Percentiles rank a stretch among this genome's conserved stretches.
phyloP scores from a whole-genome alignment of 2,113 vertebrate species.

The Anolis carolinensis region DNA sequence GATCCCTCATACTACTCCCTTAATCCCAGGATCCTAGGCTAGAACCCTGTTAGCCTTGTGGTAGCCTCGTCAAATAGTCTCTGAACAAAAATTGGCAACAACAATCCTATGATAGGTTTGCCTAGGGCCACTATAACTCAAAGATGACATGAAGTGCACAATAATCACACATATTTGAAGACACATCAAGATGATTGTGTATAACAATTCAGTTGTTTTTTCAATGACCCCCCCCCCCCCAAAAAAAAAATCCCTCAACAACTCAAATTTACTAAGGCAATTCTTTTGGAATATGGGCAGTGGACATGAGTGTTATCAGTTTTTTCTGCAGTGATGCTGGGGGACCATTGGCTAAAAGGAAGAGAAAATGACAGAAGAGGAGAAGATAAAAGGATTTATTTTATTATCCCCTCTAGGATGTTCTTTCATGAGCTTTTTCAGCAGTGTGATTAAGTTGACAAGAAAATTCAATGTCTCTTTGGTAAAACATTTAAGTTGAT shows the following conservation, averaged over 20 bases:
- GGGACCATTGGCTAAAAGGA: not conserved
- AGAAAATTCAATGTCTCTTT: slow-evolving; percentile 36
- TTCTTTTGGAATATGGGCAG: no score
- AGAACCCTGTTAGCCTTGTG: no score
- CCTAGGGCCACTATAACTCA: no score
- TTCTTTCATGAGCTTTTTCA: slow-evolving; percentile 3
- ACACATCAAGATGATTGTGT: not conserved
- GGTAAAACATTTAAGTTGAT: slow-evolving; percentile 41
- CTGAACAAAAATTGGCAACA: no score
- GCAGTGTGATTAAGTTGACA: slow-evolving; percentile 18
- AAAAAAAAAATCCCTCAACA: not conserved
- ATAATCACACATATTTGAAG: not conserved
- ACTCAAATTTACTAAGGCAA: not conserved
- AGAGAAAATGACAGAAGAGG: no score
- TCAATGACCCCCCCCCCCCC: not conserved
- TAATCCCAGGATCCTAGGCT: no score
- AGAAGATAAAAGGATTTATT: not conserved
- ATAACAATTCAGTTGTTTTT: not conserved
- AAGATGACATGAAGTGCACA: no score
- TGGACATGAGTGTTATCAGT: not conserved
- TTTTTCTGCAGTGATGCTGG: not conserved
- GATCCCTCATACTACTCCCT: no score
- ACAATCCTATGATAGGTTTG: no score
- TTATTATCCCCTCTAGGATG: not conserved
- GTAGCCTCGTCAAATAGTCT: no score